Evolutionary conservation across 1,140 invertebrate species (phyloP).

Genomic region (Nautilus pompilius): DNA sequence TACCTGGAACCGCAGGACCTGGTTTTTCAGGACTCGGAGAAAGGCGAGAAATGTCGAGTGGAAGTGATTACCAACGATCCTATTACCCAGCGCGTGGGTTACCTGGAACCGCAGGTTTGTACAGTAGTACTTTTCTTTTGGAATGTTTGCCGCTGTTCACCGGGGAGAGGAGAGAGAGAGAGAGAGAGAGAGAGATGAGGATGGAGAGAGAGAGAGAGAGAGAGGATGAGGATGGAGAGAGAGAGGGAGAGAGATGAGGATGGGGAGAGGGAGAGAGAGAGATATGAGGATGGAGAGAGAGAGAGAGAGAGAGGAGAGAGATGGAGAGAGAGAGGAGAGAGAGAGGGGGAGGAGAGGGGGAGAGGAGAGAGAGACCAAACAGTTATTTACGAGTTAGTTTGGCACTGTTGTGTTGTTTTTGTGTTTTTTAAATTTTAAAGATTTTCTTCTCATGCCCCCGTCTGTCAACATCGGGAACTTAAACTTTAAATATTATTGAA

Average conservation of each 20-base stretch:
- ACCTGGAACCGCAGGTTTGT: conserved; percentile 43
- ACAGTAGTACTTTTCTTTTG: neutral
- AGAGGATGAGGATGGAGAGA: neutral
- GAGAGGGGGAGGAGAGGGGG: neutral
- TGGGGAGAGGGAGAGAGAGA: neutral
- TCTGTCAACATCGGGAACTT: no score
- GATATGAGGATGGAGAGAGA: neutral
- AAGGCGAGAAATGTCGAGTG: conserved; percentile 35
- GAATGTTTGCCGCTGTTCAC: neutral
- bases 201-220: neutral
- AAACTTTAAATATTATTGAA: no score
- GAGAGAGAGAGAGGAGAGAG: neutral
- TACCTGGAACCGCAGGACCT: conserved; percentile 42
- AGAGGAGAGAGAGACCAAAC: neutral
- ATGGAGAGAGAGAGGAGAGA: no score
- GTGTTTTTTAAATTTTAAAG: no score
- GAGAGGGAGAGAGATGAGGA: neutral
- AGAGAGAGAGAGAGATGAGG: neutral
- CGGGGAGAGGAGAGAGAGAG: neutral
- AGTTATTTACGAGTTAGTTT: neutral
- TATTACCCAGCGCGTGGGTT: conserved; percentile 44
- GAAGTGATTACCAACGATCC: conserved; percentile 45
- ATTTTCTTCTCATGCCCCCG: no score
- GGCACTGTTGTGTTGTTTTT: no score
- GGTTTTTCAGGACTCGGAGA: conserved; percentile 16